A percentile compares a stretch with the other conserved stretches of the same genome.
phyloP scores from a whole-genome alignment of 2,113 vertebrate genomes.

The Pyxicephalus adspersus region DNA sequence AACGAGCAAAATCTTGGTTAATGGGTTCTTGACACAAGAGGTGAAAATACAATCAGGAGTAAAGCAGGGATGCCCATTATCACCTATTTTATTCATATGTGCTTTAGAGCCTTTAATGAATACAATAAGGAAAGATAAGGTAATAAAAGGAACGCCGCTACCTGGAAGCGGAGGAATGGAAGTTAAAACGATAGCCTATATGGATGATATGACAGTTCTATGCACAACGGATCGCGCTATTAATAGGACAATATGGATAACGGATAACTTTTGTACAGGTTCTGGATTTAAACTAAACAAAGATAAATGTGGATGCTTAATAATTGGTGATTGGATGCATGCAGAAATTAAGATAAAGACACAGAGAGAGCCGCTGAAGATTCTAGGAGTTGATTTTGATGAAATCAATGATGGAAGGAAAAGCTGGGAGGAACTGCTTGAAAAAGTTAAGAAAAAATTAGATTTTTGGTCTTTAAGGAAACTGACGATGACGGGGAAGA shows the following conservation, averaged over 20 bases:
- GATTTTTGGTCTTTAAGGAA: neutral
- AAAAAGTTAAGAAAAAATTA: neutral
- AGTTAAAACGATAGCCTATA: neutral
- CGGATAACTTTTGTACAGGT: neutral
- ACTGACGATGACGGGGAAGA: neutral
- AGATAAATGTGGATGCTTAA: neutral
- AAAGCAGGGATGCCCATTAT: neutral
- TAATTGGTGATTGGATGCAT: neutral
- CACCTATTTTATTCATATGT: neutral
- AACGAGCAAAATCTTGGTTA: neutral
- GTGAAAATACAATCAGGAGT: no score
- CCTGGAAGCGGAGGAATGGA: neutral
- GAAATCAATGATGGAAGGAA: neutral
- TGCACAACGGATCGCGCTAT: accelerated
- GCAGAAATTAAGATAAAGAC: no score
- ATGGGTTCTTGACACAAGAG: neutral
- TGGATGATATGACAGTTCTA: neutral
- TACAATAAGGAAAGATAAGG: neutral
- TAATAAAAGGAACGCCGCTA: neutral
- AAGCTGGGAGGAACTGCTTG: neutral
- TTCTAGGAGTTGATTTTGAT: neutral
- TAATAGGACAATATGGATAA: neutral
- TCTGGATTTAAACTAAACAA: neutral
- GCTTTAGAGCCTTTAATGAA: neutral
- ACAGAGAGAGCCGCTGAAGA: neutral